Conservation (phyloP, 2,888 invertebrate species). For the Pyrrhia umbra region DNA sequence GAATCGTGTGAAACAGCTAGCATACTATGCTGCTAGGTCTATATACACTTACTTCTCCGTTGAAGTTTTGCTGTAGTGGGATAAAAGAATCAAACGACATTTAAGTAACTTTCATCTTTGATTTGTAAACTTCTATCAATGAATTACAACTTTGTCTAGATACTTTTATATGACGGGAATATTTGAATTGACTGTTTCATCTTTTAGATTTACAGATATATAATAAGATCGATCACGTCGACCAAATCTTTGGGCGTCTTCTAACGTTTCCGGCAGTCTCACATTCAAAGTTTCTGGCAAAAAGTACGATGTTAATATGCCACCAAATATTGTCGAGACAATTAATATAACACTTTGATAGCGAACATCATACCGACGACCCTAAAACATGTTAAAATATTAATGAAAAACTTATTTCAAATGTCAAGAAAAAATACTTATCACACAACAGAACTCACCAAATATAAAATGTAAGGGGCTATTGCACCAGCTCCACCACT, state of each 20-base stretch:
- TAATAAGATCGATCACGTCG: slow-evolving; percentile 64
- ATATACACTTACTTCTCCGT: too few species aligned
- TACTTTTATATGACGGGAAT: neutral
- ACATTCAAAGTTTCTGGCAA: slow-evolving; percentile 92
- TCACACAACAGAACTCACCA: slow-evolving; percentile 80
- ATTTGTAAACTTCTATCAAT: neutral
- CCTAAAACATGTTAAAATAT: slow-evolving; percentile 65
- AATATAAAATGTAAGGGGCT: slow-evolving; percentile 91
- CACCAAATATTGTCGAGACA: slow-evolving; percentile 78
- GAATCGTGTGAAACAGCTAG: too few species aligned
- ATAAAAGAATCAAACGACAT: too few species aligned
- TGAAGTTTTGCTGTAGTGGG: too few species aligned
- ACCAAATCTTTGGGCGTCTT: slow-evolving; percentile 91
- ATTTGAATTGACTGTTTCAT: slow-evolving; percentile 36
- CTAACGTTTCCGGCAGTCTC: slow-evolving; percentile 91
- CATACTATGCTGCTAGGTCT: too few species aligned
- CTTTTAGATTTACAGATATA: slow-evolving; percentile 21
- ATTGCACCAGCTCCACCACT: slow-evolving; percentile 89
- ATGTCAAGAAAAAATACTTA: neutral
- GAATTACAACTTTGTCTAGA: neutral
- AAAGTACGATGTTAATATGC: slow-evolving; percentile 84
- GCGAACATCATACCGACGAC: slow-evolving; percentile 69
- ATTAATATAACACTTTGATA: slow-evolving; percentile 73
- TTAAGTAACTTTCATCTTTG: neutral
- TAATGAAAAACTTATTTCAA: neutral